Base-by-base conservation (phyloP, 1,140 invertebrate species). In the Sarcophaga peregrina region DNA sequence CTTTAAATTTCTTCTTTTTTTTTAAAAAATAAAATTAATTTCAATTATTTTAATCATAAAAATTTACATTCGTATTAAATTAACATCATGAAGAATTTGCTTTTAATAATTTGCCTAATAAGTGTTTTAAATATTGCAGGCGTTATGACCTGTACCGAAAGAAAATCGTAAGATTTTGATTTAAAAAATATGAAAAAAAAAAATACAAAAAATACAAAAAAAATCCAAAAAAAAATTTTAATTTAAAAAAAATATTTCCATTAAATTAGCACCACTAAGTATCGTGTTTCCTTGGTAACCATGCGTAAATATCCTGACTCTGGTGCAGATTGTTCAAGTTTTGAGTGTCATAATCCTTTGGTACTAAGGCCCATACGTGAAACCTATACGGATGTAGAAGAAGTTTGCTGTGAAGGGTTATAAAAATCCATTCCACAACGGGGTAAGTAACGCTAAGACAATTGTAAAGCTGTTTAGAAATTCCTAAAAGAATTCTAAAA, bases 361-460 rank as follows among this genome's bases (percentile, higher is more conserved):
- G 88, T 89, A 48, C 50, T 86, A 45, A 82, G 85, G 68, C 84
- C 88, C 0, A 68, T 85, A 5, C 86, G 84, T 37, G 87, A 88
- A 87, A 89, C 85, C 0, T 89, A 88, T 78, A 75, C 85, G 81
- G 82, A 83, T 0, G 81, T 83, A 1, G 86, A 87, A 9, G 84
- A 86, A 8, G 76, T 89, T 2, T 89, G 88, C 83, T 89, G 88
- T 74, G 85, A 85, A 3, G 25, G 87, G 88, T 17, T 89, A 87
- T 80, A 45, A 83, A 8, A 86, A 86, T n/a, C 7, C 75, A 84
- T 8, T 81, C 83, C 4, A 82, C 86, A 1, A 52, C 75, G 4
- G 83, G 84, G 88, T 89, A 85, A 85, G 86, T 85, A n/a, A n/a
- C n/a, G n/a, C n/a, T n/a, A n/a, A n/a, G n/a, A n/a, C n/a, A n/a